Conservation (phyloP, 1,140 invertebrate genomes). For the Drosophila gunungcola region DNA sequence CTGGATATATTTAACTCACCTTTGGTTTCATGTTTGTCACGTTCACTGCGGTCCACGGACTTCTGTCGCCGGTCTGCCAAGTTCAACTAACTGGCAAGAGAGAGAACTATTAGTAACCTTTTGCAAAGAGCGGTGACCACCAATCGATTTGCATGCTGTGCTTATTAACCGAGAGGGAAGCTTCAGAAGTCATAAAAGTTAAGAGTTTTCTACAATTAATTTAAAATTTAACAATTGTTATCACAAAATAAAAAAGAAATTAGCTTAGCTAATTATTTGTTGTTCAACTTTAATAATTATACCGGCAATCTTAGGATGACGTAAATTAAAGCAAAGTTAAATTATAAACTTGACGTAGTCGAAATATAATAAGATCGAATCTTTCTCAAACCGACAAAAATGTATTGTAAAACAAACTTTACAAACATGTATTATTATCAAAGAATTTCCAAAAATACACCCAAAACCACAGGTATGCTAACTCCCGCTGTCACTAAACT, state of each 20-base stretch:
- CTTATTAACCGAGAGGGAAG: constrained; percentile 3
- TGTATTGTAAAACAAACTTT: background rate
- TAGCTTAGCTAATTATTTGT: no score
- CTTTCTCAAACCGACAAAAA: no score
- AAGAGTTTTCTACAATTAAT: no score
- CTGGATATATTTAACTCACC: constrained; percentile 30
- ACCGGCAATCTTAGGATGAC: no score
- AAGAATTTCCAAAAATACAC: background rate
- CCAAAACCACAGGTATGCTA: constrained; percentile 6
- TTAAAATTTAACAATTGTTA: no score
- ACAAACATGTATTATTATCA: background rate
- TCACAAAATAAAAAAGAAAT: no score
- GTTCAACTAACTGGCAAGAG: constrained; percentile 53
- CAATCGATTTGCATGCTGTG: constrained; percentile 64
- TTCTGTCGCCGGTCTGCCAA: constrained; percentile 6
- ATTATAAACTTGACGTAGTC: background rate
- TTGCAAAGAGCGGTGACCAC: background rate
- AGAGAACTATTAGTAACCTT: background rate
- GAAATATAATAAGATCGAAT: no score
- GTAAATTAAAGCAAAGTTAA: no score
- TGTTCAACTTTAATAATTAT: no score
- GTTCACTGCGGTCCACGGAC: constrained; percentile 36
- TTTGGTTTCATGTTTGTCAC: constrained; percentile 19
- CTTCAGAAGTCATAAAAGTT: background rate
- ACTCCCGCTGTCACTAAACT: constrained; percentile 6